A percentile compares a stretch with the other conserved stretches of the same genome.
phyloP scores from a whole-genome alignment of 2,113 vertebrate genomes.

The Pelusios castaneus region DNA sequence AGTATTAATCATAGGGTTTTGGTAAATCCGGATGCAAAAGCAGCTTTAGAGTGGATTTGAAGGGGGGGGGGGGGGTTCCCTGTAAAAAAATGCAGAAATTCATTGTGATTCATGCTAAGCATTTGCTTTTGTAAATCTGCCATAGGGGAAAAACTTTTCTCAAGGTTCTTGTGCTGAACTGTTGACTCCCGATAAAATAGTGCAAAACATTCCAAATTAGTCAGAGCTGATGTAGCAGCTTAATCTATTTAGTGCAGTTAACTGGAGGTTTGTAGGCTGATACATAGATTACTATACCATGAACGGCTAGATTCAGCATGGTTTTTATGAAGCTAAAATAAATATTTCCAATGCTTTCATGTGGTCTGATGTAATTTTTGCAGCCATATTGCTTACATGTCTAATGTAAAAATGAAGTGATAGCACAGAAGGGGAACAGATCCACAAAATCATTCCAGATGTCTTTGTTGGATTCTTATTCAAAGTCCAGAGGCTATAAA shows the following conservation, averaged over 20 bases:
- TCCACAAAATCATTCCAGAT: neutral
- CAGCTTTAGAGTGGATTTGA: conserved; percentile 49
- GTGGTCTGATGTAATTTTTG: conserved; percentile 43
- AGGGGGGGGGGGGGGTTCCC: too few species aligned
- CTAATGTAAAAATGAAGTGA: conserved; percentile 3
- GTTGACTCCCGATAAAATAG: conserved; percentile 59
- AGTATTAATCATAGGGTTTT: conserved; percentile 34
- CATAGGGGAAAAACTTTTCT: conserved; percentile 58
- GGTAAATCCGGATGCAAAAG: conserved; percentile 3
- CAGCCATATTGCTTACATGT: conserved; percentile 31
- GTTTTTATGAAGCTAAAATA: conserved; percentile 53
- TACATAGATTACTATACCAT: conserved; percentile 49
- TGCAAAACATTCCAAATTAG: conserved; percentile 65
- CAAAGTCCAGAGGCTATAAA: conserved; percentile 11
- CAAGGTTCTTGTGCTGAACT: conserved; percentile 63
- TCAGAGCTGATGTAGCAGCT: conserved; percentile 28
- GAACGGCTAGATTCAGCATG: conserved; percentile 52
- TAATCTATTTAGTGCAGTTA: conserved; percentile 66
- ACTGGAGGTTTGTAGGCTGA: conserved; percentile 48
- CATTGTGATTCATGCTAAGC: conserved; percentile 63
- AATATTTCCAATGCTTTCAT: conserved; percentile 44
- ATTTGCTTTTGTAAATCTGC: conserved; percentile 64
- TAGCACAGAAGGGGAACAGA: neutral
- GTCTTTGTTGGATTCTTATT: neutral
- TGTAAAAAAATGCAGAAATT: conserved; percentile 59